A percentile compares a stretch with the other conserved stretches of the same genome.
These are phyloP conservation scores for Conus betulinus DNA, from an alignment of 1,140 invertebrate genomes.

Conservation along the genomic window DNA sequence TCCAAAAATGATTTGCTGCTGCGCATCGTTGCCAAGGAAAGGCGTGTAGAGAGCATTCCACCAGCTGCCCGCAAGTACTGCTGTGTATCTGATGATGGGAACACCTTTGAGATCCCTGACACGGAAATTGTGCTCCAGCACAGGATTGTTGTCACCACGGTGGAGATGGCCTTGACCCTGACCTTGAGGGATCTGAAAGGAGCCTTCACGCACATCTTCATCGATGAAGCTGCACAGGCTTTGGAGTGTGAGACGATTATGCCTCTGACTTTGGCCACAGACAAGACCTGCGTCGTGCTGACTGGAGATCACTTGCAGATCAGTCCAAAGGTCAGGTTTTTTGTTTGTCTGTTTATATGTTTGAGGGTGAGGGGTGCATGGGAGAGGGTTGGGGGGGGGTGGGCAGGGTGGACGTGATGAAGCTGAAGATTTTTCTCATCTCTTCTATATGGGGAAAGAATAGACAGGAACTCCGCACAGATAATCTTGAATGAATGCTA, in stretches of 20 bases:
- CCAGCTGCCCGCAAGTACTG: constrained; percentile 85
- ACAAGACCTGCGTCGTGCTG: constrained; percentile 69
- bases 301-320: constrained; percentile 71
- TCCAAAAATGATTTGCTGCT: constrained; percentile 43
- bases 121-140: constrained; percentile 83
- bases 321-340: constrained; percentile 51
- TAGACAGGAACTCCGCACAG: too few species aligned
- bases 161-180: constrained; percentile 82
- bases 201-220: constrained; percentile 69
- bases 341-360: neutral
- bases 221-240: constrained; percentile 70
- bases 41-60: constrained; percentile 85
- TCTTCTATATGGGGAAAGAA: too few species aligned
- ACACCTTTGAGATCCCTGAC: constrained; percentile 82
- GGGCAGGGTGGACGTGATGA: neutral
- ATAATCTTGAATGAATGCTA: too few species aligned
- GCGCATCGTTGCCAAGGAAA: constrained; percentile 87
- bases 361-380: neutral
- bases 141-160: constrained; percentile 87
- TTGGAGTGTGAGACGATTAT: constrained; percentile 68
- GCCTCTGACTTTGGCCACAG: constrained; percentile 64
- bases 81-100: constrained; percentile 78
- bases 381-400: too few species aligned
- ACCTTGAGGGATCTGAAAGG: constrained; percentile 50
- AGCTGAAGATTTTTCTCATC: neutral